Evolutionary conservation across 2,113 vertebrate species (phyloP), one percentile per base, ranked within the genome.

Genomic region (Boleophthalmus pectinirostris): DNA sequence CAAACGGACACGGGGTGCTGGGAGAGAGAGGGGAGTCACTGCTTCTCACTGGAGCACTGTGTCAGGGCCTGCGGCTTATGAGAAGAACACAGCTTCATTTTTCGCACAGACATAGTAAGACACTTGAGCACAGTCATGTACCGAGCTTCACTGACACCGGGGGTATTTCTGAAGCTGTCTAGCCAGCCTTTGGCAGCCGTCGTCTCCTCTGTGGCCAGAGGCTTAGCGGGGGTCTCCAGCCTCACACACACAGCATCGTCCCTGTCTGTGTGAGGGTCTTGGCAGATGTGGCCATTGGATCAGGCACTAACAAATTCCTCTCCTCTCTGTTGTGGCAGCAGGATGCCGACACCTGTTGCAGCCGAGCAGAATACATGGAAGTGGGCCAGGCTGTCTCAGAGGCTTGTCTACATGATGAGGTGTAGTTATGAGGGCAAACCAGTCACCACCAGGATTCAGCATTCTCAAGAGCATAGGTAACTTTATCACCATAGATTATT

Each of bases 201-300:
- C 61, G 73, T 72, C 75, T 66, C 72, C 78, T 86, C 83, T 47
- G 77, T 38, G 87, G 81, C 83, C 87, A 87, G 76, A 80, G 77
- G 83, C 85, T 84, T 74, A 57, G 53, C 20, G 47, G 64, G 69
- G 74, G 24, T 49, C 53, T 71, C 23, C 63, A 66, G 53, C 70
- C 64, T 25, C 70, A 76, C 49, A 68, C 67, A 68, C 46, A 38
- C 46, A 63, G 66, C 75, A 67, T 65, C 60, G 60, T 75, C 68
- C 49, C 70, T 24, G 18, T 66, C 75, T 51, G 57, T 21, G 29
- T 69, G 45, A 67, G 67, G 73, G 71, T 79, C 60, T 79, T 88
- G 86, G 85, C 86, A 87, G 81, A 83, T 85, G 87, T 85, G 77
- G 63, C 46, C 25, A 53, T 76, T 85, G 85, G 72, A 80, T 80